Base-by-base conservation (phyloP, 2,797 vertebrate species). In the Peromyscus melanophrys region DNA sequence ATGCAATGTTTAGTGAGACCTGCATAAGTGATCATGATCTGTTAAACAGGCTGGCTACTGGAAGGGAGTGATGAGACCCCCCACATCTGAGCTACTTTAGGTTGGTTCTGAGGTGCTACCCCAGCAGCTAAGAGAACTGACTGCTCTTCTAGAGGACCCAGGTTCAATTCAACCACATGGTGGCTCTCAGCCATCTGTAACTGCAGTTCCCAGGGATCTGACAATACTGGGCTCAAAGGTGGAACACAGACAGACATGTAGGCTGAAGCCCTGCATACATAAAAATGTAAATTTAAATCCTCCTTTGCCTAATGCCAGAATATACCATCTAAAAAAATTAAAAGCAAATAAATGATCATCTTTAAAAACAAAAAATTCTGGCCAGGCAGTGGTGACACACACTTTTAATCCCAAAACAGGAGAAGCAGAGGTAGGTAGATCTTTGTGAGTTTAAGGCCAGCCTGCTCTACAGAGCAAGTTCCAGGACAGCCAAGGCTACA, bases 291-390 rank as follows among this genome's bases (percentile, higher is more conserved):
- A 43, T 21, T 89, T 67, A 91, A 71, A 87, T 29, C 11, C 34
- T 37, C 46, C 46, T 86, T 81, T 86, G 34, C 31, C 65, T 80
- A 10, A 49, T 49, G 57, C 86, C 65, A 77, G 27, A 7, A 61
- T 34, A 29, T n/a, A 2, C 23, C 80, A 43, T 61, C 71, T 69
- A 80, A 89, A 92, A 92, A 90, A 93, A 88, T 43, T 73, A 34
- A 91, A 84, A 59, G 71, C 29, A 81, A 93, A 77, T 85, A 81
- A 93, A 73, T 85, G 31, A 59, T 31, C 21, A 43, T 46, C 76
- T 95, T 91, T 73, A 49, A 34, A 83, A 82, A 49, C 21, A 37
- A 63, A 21, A 59, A n/a, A 5, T 6, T 43, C 73, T 46, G 10
- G 5, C 73, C 25, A 43, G 25, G 40, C 3, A 0, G n/a, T 37